Base-by-base conservation (phyloP, 2,888 invertebrate species). In the Meganola albula region DNA sequence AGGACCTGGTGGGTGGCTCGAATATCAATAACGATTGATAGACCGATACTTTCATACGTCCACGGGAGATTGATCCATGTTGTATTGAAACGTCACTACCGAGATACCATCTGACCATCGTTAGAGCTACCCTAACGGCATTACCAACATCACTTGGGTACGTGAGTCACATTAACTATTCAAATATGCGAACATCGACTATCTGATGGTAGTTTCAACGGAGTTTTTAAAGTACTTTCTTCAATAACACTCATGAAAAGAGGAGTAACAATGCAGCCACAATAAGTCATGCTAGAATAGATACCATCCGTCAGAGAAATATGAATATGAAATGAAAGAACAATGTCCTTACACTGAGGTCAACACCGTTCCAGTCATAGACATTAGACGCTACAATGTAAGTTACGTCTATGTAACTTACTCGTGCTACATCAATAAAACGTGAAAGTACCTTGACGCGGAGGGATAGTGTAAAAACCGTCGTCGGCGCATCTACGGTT, bases 1-100 rank as follows among this genome's bases (percentile, higher is more conserved):
- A 46, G 47, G 42, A 32, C 46, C 26, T 31, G 39, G 53, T 59
- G 58, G 63, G 62, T 60, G 63, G 59, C 55, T 43, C 44, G 66
- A 66, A 63, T 29, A 34, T 21, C 48, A 69, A 69, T 69, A 68
- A 49, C 48, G 63, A 63, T 65, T 63, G 71, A 74, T 68, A 54
- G 58, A 48, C 53, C 48, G 70, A 71, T 74, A 67, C 58, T 59
- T 58, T 50, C 53, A 51, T 58, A 57, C 53, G 61, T 59, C 66
- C 50, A 48, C 47, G 48, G 43, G 29, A 57, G 68, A 76, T 65
- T 72, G 79, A 73, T 76, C 67, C 71, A 67, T 61, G 72, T 69
- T 65, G 80, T 84, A 85, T 85, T 85, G 85, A 85, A 85, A 80
- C 75, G 84, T 84, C 85, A 78, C 63, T 61, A 57, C 40, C 44